A percentile compares a stretch with the other conserved stretches of the same genome.
These are phyloP conservation scores for Agapornis canus DNA, from an alignment of 2,797 vertebrate species.

Conservation along the genomic window DNA sequence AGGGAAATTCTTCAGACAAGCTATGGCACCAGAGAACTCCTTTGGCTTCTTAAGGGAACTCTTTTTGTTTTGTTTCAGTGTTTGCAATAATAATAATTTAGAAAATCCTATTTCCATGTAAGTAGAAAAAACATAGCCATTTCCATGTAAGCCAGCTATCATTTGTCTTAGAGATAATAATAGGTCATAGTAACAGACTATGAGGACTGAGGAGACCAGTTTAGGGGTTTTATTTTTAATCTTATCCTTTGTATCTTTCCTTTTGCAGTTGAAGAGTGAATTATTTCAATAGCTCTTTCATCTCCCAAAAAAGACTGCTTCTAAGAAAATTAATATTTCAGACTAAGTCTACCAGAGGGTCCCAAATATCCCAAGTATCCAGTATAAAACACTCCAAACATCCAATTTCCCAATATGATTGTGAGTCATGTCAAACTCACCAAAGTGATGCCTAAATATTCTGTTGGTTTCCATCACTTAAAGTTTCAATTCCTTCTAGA, in stretches of 20 bases:
- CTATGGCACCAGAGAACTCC: neutral
- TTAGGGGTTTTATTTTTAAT: rapidly evolving
- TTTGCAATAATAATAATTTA: neutral
- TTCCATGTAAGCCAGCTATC: neutral
- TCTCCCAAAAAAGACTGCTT: neutral
- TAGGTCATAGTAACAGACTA: neutral
- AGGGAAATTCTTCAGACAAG: neutral
- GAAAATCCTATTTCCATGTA: neutral
- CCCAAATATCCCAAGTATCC: neutral
- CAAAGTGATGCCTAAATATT: neutral
- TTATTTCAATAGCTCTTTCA: neutral
- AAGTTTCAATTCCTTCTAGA: slow-evolving; percentile 14
- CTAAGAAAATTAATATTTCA: neutral
- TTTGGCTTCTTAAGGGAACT: neutral
- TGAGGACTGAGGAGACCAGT: neutral
- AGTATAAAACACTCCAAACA: neutral
- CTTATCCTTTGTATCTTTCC: neutral
- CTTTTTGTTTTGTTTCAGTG: neutral
- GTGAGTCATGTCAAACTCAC: neutral
- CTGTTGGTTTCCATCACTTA: neutral
- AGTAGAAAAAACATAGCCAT: neutral
- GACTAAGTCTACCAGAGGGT: neutral
- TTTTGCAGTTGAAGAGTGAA: neutral
- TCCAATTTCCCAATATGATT: neutral
- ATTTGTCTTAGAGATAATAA: neutral